Percentiles rank a stretch among this genome's conserved stretches.
Evolutionary conservation across 2,113 vertebrate species (phyloP).

Genomic region (Odocoileus virginianus): DNA sequence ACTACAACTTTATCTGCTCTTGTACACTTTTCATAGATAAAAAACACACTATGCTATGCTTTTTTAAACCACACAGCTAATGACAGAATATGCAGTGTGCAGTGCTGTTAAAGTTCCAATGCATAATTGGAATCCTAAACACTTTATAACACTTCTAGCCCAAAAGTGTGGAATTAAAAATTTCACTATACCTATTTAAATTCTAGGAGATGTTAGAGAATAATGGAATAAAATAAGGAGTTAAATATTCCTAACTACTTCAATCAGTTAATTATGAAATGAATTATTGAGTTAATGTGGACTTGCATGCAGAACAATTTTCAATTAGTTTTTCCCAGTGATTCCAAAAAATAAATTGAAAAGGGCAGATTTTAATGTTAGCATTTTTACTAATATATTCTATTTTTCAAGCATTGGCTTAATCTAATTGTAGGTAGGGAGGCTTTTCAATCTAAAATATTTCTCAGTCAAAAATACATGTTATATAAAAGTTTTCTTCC

Average conservation of each 20-base stretch:
- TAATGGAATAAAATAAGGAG: background rate
- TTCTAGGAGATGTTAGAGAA: background rate
- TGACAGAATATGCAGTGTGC: background rate
- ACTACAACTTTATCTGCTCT: background rate
- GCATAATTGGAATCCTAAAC: background rate
- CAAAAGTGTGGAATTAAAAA: constrained; percentile 5
- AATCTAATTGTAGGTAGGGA: background rate
- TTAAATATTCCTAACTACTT: background rate
- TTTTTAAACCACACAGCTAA: background rate
- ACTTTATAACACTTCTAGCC: background rate
- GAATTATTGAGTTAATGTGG: constrained; percentile 13
- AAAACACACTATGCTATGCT: background rate
- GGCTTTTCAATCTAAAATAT: background rate
- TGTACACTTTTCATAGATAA: background rate
- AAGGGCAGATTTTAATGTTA: constrained; percentile 30
- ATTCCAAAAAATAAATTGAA: background rate
- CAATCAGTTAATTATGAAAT: constrained; percentile 26
- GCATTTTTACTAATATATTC: constrained; percentile 10
- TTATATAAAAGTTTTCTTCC: background rate
- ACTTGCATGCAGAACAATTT: background rate
- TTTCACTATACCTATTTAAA: background rate
- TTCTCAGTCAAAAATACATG: background rate
- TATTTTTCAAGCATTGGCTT: background rate
- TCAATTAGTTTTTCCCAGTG: constrained; percentile 21
- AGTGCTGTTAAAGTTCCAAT: background rate